Evolutionary conservation across 2,797 vertebrate species (phyloP), one percentile per base, ranked within the genome.

Genomic region (Chelon labrosus): DNA sequence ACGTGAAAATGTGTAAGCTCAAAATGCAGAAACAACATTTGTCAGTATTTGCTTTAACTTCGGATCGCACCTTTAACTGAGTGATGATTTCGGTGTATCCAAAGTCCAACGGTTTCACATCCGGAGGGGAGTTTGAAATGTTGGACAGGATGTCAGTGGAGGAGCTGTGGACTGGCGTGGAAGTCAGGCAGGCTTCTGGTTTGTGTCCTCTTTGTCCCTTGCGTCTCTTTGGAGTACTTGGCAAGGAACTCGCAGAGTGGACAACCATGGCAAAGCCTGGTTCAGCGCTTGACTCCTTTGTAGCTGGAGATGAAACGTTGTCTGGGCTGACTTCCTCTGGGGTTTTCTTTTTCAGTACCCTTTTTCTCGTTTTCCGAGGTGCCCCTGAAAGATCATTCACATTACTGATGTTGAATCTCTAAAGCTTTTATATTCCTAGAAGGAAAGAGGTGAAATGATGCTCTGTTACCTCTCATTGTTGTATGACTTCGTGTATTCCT

Each of bases 381-480:
- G 55, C n/a, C 64, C 86, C 87, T 89, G 62, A 42, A 70, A 76
- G 2, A 75, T 20, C 3, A 39, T 17, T 4, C 2, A 60, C 16
- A 14, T 16, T 19, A 10, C 4, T 8, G 4, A 0, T 13, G 38
- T 13, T 60, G 3, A 27, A 27, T 27, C 25, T 27, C 25, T 27
- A 27, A 27, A 27, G 25, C 25, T 27, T 35, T 35, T 35, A 35
- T 2, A 8, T 35, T 35, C 1, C 31, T 35, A 35, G 31, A 35
- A 35, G 31, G 7, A 5, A 4, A 44, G 16, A 65, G 12, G 10
- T 41, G 39, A 41, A 41, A 12, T 12, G 9, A n/a, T 37, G 39
- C 1, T 12, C 20, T 1, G 0, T 57, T 60, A 91, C 87, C 87
- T 84, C 47, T 88, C 87, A 87, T 88, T 71, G 22, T 73, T 51